These are phyloP conservation scores for Borostomias antarcticus DNA, from an alignment of 2,797 vertebrate species.

Conservation along the genomic window DNA sequence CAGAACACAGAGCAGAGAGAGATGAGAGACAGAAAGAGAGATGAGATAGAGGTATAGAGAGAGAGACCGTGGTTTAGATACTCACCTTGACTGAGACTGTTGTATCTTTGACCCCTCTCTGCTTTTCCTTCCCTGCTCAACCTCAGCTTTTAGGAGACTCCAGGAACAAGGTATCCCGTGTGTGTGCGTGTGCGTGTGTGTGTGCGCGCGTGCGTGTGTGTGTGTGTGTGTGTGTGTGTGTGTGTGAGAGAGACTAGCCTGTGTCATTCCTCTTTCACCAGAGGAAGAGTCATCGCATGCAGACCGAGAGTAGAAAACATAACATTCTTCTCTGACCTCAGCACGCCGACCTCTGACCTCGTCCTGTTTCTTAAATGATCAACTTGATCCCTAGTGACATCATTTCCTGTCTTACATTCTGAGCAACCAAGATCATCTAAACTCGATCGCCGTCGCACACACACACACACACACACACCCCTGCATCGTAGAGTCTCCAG, in stretches of 20 bases:
- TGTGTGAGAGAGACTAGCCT: too few species aligned
- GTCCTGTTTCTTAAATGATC: too few species aligned
- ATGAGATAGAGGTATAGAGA: background rate
- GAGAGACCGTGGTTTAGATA: background rate
- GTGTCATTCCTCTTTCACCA: too few species aligned
- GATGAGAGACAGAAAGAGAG: background rate
- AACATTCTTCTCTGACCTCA: too few species aligned
- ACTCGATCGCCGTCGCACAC: too few species aligned
- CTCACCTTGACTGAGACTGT: background rate
- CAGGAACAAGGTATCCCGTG: constrained; percentile 89
- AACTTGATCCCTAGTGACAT: too few species aligned
- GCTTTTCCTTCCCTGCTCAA: constrained; percentile 72
- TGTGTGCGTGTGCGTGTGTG: too few species aligned
- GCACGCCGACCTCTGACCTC: too few species aligned
- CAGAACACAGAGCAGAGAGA: too few species aligned
- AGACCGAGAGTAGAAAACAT: background rate
- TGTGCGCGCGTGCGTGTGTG: too few species aligned
- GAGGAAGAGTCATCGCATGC: background rate
- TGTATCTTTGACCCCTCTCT: constrained; percentile 49
- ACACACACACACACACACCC: background rate
- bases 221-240: too few species aligned
- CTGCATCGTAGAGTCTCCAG: background rate
- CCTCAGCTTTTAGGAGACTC: constrained; percentile 96
- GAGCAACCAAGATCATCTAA: background rate
- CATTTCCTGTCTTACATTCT: background rate